Base-by-base conservation (phyloP, 2,888 invertebrate species). In the Zelleria hepariella region DNA sequence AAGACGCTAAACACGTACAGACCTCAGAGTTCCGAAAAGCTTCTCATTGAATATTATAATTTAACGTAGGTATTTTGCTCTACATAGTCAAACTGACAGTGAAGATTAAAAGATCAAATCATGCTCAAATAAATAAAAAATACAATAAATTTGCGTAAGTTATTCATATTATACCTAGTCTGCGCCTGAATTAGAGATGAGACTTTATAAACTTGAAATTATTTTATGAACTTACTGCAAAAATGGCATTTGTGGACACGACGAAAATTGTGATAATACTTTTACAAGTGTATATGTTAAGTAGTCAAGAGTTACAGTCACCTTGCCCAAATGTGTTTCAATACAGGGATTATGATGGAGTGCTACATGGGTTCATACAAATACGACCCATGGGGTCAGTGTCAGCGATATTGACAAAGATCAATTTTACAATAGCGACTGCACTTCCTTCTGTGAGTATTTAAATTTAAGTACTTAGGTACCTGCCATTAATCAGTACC, bases 311-410 rank as follows among this genome's bases (percentile, higher is more conserved):
- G 62, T 62, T 67, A 2, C 69, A 68, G 25, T 80, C 82, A 1
- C 84, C 84, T 0, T 86, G 86, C 56, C 83, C 84, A 5, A 67
- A 71, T 25, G 63, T 74, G 56, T 86, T 85, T 71, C 71, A 75
- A 15, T 85, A 79, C 61, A 71, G 68, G 59, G 68, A 62, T 65
- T 78, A 84, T 62, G 73, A 73, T 1, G 65, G 60, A 6, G 66
- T 71, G 32, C 64, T 78, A 26, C 73, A 74, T 59, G 86, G 85
- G 5, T 61, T 71, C 52, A 74, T 86, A 23, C 67, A 66, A 15
- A 62, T 84, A 27, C 71, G 64, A 58, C 71, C 77, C 2, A 66
- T 62, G 42, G 73, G 69, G n/a, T 66, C 68, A 52, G 74, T 78
- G 57, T 63, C 71, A 15, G 68, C 71, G 26, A 64, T 83, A 59